These are phyloP conservation scores for Formica exsecta DNA, from an alignment of 1,140 invertebrate genomes.

Conservation along the genomic window DNA sequence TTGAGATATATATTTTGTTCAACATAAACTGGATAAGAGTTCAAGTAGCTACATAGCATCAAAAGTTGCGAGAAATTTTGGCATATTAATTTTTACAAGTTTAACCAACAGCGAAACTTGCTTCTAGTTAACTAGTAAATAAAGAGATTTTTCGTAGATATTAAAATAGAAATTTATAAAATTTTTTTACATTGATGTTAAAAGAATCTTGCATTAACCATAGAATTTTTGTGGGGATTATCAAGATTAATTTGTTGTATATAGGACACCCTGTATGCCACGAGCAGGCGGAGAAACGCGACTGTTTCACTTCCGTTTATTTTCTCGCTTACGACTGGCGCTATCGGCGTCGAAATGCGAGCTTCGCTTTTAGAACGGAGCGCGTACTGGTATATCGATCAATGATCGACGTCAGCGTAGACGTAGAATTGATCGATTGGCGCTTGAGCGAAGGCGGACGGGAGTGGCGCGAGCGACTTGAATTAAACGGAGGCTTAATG, in stretches of 20 bases:
- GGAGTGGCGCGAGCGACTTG: conserved; percentile 33
- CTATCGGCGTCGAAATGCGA: conserved; percentile 9
- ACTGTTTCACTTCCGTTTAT: conserved; percentile 38
- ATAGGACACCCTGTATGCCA: not conserved
- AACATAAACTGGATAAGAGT: not conserved
- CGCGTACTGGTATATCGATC: conserved; percentile 32
- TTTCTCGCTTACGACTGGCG: conserved; percentile 41
- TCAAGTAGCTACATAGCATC: not conserved
- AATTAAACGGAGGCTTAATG: conserved; percentile 59
- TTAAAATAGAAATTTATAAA: not conserved
- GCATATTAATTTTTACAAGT: not conserved
- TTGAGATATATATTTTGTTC: too few relatives aligned
- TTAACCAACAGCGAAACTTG: not conserved
- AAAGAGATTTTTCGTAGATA: not conserved
- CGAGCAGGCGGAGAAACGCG: not conserved
- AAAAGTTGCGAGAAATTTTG: not conserved
- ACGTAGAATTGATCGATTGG: conserved; percentile 53
- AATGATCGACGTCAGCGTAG: conserved; percentile 48
- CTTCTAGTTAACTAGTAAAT: too few relatives aligned
- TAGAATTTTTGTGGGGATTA: not conserved
- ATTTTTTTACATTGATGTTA: not conserved
- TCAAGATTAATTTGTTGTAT: conserved; percentile 1
- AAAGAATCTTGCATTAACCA: not conserved
- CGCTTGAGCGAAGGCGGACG: conserved; percentile 50
- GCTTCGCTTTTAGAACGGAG: not conserved